A percentile compares a stretch with the other conserved stretches of the same genome.
Conservation (phyloP, 2,888 invertebrate species). For the Tachina fera region DNA sequence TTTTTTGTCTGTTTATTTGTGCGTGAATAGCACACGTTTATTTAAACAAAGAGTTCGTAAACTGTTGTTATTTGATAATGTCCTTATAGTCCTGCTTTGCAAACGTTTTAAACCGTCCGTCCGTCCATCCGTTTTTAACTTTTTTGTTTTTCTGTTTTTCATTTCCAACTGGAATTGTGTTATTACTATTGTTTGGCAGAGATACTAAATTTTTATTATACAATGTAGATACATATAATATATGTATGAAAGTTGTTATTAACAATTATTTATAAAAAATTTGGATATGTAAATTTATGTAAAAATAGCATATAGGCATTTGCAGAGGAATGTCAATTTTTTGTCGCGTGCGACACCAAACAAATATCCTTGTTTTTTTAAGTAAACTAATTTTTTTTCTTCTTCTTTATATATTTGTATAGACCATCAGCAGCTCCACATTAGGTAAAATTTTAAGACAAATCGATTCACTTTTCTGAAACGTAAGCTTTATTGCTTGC, state of each 20-base stretch:
- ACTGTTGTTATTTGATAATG: constrained; percentile 60
- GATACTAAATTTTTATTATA: constrained; percentile 19
- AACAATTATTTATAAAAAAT: too few relatives aligned
- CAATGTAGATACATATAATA: too few relatives aligned
- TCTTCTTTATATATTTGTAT: too few relatives aligned
- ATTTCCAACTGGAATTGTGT: constrained; percentile 36
- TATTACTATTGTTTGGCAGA: neutral
- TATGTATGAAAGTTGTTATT: neutral
- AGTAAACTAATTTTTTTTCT: too few relatives aligned
- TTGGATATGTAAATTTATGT: neutral
- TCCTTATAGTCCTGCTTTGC: constrained; percentile 44
- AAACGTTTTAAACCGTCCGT: constrained; percentile 21
- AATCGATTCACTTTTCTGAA: too few relatives aligned
- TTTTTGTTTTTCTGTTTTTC: constrained; percentile 20
- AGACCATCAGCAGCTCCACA: too few relatives aligned
- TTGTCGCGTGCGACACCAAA: too few relatives aligned
- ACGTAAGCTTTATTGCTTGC: too few relatives aligned
- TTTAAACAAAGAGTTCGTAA: constrained; percentile 58
- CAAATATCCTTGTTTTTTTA: too few relatives aligned
- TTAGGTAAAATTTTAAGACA: too few relatives aligned
- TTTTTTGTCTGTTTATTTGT: constrained; percentile 28
- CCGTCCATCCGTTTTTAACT: constrained; percentile 40
- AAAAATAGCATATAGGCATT: neutral
- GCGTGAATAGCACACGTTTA: constrained; percentile 60
- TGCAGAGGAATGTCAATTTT: too few relatives aligned